Base-by-base conservation (phyloP, 2,797 vertebrate genomes). In the Helicolenus hilgendorfi region DNA sequence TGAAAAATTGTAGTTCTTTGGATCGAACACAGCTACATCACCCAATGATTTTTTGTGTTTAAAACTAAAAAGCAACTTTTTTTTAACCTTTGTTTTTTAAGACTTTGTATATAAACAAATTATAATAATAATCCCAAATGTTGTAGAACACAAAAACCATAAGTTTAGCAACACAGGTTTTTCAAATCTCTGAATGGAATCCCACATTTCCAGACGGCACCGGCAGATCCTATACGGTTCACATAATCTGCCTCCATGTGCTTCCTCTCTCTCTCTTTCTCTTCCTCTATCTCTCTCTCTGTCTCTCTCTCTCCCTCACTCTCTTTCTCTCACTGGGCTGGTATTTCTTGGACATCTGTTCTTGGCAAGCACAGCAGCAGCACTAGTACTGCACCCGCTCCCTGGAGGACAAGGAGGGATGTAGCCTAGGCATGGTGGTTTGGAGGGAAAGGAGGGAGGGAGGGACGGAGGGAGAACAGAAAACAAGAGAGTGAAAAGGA, bases 331-430 rank as follows among this genome's bases (percentile, higher is more conserved):
- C 85, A 83, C 92, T 91, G 94, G 96, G 93, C 91, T 95, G 96
- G 90, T 96, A 95, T 97, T 96, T 97, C 94, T 97, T 95, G 92
- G 95, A 97, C 97, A 97, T 98, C 96, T 97, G 97, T 97, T 97
- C 95, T 94, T 96, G 96, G 94, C 94, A 96, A 95, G 89, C 88
- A 81, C 31, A 84, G 85, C 83, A 64, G 81, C 94, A 92, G 88
- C 77, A 84, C 78, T 87, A 91, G 87, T 84, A 78, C 86, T 93
- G 90, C 92, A 88, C 88, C 91, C 58, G 72, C 76, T 94, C 95
- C 95, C 92, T 85, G 83, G 94, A 94, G 92, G 85, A 93, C 86
- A 81, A 87, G 84, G 86, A 91, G 91, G 91, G 93, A 94, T 92
- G 92, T 89, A 53, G 45, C 45, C 45, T 53, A 92, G 91, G 89